Percentiles rank a stretch among this genome's conserved stretches.
Conservation (phyloP, 2,797 vertebrate genomes). For the Tokudaia muenninki region DNA sequence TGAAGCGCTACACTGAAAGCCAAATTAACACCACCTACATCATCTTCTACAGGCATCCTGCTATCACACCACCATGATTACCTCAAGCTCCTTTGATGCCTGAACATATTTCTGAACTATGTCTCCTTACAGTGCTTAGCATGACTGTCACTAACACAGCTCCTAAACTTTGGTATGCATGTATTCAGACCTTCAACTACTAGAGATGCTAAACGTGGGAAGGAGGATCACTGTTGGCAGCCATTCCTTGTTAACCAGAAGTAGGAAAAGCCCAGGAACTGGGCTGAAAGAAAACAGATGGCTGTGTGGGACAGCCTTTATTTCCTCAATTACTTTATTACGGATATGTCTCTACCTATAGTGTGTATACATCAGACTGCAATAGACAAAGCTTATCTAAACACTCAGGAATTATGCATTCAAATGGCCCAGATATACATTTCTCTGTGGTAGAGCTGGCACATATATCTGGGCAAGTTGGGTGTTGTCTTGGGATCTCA, state of each 20-base stretch:
- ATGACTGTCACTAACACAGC: constrained; percentile 42
- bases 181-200: constrained; percentile 30
- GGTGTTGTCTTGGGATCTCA: neutral
- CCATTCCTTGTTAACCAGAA: constrained; percentile 51
- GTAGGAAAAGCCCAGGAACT: constrained; percentile 23
- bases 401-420: neutral
- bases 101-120: constrained; percentile 62
- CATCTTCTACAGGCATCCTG: constrained; percentile 42
- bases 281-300: constrained; percentile 61
- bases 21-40: constrained; percentile 59
- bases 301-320: constrained; percentile 3
- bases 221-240: neutral
- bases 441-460: too few species aligned
- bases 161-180: neutral
- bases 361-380: neutral
- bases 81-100: neutral
- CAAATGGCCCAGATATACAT: neutral
- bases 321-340: constrained; percentile 55
- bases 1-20: constrained; percentile 37
- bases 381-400: constrained; percentile 15
- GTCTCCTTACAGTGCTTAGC: neutral
- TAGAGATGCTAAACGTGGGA: constrained; percentile 58
- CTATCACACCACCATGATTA: constrained; percentile 21
- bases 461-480: neutral
- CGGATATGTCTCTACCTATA: neutral